Evolutionary conservation across 2,888 invertebrate species (phyloP).

Genomic region (Amphipoea lucens): DNA sequence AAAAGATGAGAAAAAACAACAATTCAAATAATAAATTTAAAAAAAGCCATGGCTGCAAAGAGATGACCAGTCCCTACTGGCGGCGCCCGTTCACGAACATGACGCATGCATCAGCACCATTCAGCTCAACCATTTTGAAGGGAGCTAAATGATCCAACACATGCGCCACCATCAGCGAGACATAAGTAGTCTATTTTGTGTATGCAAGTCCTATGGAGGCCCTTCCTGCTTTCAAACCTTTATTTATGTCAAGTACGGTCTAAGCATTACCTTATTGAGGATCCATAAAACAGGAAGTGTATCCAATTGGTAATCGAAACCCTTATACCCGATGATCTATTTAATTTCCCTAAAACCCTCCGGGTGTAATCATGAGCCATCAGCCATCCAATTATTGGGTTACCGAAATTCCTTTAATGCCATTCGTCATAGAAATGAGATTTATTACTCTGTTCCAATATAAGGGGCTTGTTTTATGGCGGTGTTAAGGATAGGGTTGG

Average conservation of each 20-base stretch:
- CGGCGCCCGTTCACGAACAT: no score
- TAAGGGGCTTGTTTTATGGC: constrained; percentile 73
- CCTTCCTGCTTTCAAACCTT: constrained; percentile 29
- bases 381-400: constrained; percentile 65
- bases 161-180: no score
- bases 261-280: constrained; percentile 32
- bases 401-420: constrained; percentile 71
- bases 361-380: constrained; percentile 67
- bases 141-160: no score
- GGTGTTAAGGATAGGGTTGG: constrained; percentile 44
- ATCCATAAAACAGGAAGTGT: constrained; percentile 75
- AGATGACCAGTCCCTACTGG: no score
- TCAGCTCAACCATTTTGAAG: no score
- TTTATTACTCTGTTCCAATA: constrained; percentile 74
- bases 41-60: no score
- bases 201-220: constrained; percentile 11
- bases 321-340: constrained; percentile 62
- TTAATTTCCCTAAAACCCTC: constrained; percentile 65
- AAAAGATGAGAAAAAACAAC: no score
- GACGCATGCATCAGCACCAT: no score
- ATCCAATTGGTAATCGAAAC: constrained; percentile 76
- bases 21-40: no score
- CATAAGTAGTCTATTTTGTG: background rate
- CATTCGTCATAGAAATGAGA: constrained; percentile 77
- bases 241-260: constrained; percentile 18